These are phyloP conservation scores for Onthophagus taurus DNA, from an alignment of 1,140 invertebrate species.

Conservation along the genomic window DNA sequence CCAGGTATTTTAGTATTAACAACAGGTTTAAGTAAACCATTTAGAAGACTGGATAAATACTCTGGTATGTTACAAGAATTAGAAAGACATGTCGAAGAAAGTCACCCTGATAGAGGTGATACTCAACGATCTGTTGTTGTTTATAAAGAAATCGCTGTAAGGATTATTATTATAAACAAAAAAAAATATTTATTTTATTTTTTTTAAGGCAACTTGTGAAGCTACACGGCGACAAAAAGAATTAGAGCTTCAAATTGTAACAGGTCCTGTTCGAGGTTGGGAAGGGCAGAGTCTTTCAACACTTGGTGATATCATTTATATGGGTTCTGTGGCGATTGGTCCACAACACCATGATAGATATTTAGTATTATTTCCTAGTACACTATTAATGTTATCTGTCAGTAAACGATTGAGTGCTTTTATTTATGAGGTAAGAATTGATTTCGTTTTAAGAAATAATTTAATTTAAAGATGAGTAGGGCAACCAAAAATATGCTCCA, in stretches of 20 bases:
- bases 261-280: constrained; percentile 86
- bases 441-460: background rate
- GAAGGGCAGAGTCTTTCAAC: constrained; percentile 76
- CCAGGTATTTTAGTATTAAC: constrained; percentile 84
- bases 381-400: constrained; percentile 81
- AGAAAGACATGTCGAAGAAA: constrained; percentile 89
- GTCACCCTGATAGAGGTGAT: constrained; percentile 91
- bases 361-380: constrained; percentile 82
- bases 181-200: constrained; percentile 8
- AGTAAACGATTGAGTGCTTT: constrained; percentile 89
- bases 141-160: constrained; percentile 90
- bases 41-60: constrained; percentile 91
- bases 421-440: constrained; percentile 74
- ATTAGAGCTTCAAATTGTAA: constrained; percentile 89
- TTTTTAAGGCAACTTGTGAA: constrained; percentile 65
- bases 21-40: constrained; percentile 87
- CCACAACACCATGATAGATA: constrained; percentile 77
- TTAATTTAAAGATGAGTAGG: background rate
- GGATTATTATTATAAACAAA: constrained; percentile 32
- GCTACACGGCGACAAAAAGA: constrained; percentile 88
- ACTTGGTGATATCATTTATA: constrained; percentile 71
- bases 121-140: constrained; percentile 88
- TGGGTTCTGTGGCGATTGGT: constrained; percentile 80
- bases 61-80: constrained; percentile 89
- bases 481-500: no score